These are phyloP conservation scores for Acanthurus tractus DNA, from an alignment of 2,797 vertebrate genomes.

Conservation along the genomic window DNA sequence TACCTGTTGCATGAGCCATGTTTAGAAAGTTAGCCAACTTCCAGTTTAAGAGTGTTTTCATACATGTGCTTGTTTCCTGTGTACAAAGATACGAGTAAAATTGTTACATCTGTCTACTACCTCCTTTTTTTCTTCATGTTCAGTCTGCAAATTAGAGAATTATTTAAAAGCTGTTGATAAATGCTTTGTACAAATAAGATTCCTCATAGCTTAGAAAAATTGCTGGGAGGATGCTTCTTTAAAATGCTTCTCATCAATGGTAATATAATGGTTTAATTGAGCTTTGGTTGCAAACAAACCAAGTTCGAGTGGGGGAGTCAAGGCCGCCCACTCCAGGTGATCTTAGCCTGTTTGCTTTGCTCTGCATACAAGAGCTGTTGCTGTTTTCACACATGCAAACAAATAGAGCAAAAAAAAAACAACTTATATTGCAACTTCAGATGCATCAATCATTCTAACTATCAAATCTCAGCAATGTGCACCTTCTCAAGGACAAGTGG, in stretches of 20 bases:
- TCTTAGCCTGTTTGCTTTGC: neutral
- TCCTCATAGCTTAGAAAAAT: neutral
- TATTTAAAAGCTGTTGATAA: too few species aligned
- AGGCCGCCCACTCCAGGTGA: neutral
- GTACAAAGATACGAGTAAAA: too few species aligned
- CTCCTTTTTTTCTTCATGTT: too few species aligned
- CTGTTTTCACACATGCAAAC: neutral
- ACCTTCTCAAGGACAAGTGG: neutral
- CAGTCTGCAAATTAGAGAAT: too few species aligned
- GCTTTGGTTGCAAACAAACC: neutral
- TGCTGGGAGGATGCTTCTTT: neutral
- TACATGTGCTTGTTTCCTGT: neutral
- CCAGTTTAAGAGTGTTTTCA: neutral
- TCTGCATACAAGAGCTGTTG: neutral
- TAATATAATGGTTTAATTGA: neutral
- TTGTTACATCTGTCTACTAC: too few species aligned
- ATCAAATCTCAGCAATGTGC: neutral
- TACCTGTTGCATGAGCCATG: neutral
- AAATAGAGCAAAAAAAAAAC: neutral
- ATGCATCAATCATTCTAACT: neutral
- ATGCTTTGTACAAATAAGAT: neutral
- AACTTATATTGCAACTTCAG: neutral
- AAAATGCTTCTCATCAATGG: neutral
- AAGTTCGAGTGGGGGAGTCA: neutral
- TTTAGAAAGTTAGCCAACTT: too few species aligned